phyloP scores from a whole-genome alignment of 2,888 invertebrate genomes.

The Agelastica alni region DNA sequence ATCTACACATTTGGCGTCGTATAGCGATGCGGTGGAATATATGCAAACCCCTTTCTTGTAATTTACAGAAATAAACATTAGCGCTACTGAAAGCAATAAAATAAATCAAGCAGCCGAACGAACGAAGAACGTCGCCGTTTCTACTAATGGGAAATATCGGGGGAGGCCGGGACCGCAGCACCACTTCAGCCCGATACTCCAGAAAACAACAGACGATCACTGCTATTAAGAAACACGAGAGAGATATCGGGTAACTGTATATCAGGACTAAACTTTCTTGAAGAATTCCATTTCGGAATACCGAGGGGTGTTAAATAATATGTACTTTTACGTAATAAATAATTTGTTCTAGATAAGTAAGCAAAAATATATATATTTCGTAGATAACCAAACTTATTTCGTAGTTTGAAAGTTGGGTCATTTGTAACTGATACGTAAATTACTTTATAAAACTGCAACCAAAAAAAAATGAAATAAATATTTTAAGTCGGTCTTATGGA shows the following conservation, averaged over 20 bases:
- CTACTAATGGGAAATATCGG: constrained; percentile 42
- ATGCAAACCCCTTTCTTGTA: constrained; percentile 62
- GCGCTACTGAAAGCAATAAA: constrained; percentile 63
- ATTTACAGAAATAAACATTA: constrained; percentile 64
- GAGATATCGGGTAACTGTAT: constrained; percentile 18
- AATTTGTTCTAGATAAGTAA: no score
- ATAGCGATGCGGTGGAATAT: constrained; percentile 41
- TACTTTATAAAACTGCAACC: no score
- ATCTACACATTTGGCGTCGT: constrained; percentile 15
- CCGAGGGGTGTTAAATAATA: no score
- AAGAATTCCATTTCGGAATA: background rate
- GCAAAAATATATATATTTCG: no score
- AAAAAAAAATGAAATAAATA: no score
- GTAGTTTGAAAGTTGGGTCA: no score
- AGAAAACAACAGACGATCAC: constrained; percentile 36
- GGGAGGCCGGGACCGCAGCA: constrained; percentile 30
- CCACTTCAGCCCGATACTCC: constrained; percentile 25
- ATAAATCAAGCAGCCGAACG: constrained; percentile 60
- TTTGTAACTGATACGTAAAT: no score
- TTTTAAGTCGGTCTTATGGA: no score
- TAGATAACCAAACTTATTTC: no score
- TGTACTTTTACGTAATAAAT: no score
- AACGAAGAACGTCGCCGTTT: constrained; percentile 32
- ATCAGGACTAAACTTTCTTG: background rate
- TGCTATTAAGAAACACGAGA: constrained; percentile 37